Base-by-base conservation (phyloP, 92 coral and sea anemone species). In the Blastomussa wellsi region DNA sequence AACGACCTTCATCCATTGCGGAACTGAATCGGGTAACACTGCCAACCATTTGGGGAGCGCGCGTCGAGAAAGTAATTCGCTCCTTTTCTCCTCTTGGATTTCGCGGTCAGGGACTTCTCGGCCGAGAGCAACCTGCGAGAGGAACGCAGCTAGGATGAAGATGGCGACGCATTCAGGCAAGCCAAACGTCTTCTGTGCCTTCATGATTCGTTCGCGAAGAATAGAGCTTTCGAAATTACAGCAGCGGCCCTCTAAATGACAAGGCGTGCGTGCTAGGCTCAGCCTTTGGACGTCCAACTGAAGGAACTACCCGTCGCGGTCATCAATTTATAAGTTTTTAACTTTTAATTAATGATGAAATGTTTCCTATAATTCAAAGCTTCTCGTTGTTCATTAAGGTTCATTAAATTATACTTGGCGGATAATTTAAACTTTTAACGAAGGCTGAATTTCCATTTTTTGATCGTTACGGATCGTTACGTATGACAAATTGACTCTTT, bases 1-100 rank as follows among this genome's bases (percentile, higher is more conserved):
- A 2, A 32, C 51, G 17, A 33, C 41, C 32, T 79, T 79, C 83
- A 79, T 79, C 83, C 83, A 79, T 0, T 7, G 28, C 0, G 83
- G 83, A 62, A 79, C 65, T 4, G 83, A 79, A 35, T 59, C 52
- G 55, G 71, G 72, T 14, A 79, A 31, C 24, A 38, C 57, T 79
- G 15, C 83, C 28, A 79, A 14, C 83, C 83, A 79, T 5, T 62
- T 37, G 2, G 83, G 83, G 26, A 79, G 73, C 29, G 38, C 55
- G 4, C 24, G 68, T 11, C 69, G 81, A 33, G 69, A 47, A 62
- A 62, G 35, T 47, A 36, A 20, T 33, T 41, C 55, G 36, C 38
- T 38, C 8, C 73, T 79, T 42, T 79, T 62, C n/a, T 53, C 22
- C 35, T 26, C 47, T 35, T 39, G 73, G 31, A 53, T 52, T 35